Percentiles rank a stretch among this genome's conserved stretches.
phyloP scores from a whole-genome alignment of 2,797 vertebrate species.

The Benthosema pterotum region DNA sequence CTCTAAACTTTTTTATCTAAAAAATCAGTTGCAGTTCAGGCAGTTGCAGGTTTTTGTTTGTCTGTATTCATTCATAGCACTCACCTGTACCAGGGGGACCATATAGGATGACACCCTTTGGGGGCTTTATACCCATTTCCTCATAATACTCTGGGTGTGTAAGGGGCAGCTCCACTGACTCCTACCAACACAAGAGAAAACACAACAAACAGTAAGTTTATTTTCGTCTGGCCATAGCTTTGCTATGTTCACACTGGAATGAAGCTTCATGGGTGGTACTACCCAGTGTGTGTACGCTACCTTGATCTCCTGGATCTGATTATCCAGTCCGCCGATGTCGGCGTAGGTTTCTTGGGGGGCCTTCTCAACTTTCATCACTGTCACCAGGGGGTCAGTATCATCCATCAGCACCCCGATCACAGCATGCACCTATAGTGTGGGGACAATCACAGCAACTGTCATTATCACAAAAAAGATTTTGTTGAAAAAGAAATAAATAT shows the following conservation, averaged over 20 bases:
- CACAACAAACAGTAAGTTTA: neutral
- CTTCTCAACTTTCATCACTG: constrained; percentile 99
- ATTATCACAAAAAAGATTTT: too few relatives aligned
- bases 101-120: constrained; percentile 97
- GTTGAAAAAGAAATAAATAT: too few relatives aligned
- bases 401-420: constrained; percentile 98
- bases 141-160: constrained; percentile 98
- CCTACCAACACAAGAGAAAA: constrained; percentile 75
- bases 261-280: too few relatives aligned
- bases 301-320: constrained; percentile 99
- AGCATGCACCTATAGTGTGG: constrained; percentile 87
- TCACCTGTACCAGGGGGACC: constrained; percentile 95
- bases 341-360: constrained; percentile 97
- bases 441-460: too few relatives aligned
- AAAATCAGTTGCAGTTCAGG: too few relatives aligned
- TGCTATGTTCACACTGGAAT: neutral
- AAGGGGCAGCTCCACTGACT: constrained; percentile 97
- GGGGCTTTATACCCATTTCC: constrained; percentile 99
- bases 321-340: constrained; percentile 96
- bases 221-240: neutral
- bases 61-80: constrained; percentile 14
- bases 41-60: too few relatives aligned
- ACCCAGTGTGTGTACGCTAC: constrained; percentile 69
- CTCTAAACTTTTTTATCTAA: too few relatives aligned
- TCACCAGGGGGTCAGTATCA: constrained; percentile 96